Conservation (phyloP, 2,797 vertebrate genomes). For the Catamblyrhynchus diadema region DNA sequence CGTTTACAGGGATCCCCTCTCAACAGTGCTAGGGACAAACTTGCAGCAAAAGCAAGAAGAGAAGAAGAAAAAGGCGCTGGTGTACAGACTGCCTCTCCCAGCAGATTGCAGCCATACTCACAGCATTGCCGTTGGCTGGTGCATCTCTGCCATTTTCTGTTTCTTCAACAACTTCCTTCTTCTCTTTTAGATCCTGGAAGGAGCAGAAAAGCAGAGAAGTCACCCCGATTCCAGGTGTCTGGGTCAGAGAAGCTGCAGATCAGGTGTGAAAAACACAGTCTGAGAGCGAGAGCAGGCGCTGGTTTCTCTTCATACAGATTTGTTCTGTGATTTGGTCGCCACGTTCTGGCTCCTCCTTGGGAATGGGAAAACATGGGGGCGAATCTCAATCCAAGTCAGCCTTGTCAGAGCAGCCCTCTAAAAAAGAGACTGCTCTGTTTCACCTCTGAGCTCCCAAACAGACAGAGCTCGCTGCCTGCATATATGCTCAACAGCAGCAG, state of each 20-base stretch:
- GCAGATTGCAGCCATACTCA: conserved; percentile 62
- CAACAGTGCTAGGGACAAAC: neutral
- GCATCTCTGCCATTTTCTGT: conserved; percentile 91
- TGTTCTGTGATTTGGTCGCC: conserved; percentile 5
- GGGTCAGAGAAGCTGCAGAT: conserved; percentile 19
- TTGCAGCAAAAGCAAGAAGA: neutral
- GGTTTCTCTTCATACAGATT: conserved; percentile 2
- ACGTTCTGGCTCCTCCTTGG: conserved; percentile 24
- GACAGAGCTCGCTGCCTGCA: neutral
- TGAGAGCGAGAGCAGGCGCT: neutral
- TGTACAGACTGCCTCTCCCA: neutral
- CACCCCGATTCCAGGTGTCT: neutral
- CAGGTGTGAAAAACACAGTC: conserved; percentile 9
- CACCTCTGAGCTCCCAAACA: conserved; percentile 32
- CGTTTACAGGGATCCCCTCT: neutral
- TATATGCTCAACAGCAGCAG: conserved; percentile 18
- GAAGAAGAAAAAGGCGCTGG: neutral
- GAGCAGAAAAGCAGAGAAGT: conserved; percentile 46
- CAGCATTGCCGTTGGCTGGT: conserved; percentile 90
- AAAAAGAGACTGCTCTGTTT: conserved; percentile 19
- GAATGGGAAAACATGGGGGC: neutral
- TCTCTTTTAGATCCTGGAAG: conserved; percentile 90
- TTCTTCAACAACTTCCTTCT: conserved; percentile 90
- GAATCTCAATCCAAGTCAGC: conserved; percentile 15
- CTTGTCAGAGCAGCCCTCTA: conserved; percentile 29